Base-by-base conservation (phyloP, 2,113 vertebrate genomes). In the Catagonus wagneri region DNA sequence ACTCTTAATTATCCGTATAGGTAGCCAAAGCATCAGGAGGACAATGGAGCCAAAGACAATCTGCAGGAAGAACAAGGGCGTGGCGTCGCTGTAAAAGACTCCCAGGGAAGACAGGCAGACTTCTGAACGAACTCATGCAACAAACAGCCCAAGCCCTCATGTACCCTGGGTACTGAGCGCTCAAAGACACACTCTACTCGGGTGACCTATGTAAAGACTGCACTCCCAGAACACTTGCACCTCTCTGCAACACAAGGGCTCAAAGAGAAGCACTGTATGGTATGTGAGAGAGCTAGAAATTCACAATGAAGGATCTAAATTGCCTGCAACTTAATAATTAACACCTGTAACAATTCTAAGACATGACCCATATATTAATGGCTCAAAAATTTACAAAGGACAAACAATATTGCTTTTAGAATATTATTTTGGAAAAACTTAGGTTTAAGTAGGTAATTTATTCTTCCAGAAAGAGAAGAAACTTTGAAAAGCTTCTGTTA, bases 21-120 rank as follows among this genome's bases (percentile, higher is more conserved):
- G 99, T 96, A 99, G 99, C 99, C 99, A 99, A 86, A 99, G 99
- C 99, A 99, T 99, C 95, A 99, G 98, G 44, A 99, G 98, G 17
- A 99, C 99, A 83, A 99, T 99, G 95, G 99, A 99, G 83, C 99
- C 99, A 98, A 99, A 99, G 83, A 99, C 99, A 92, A 99, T 99
- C 99, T 99, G 98, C 80, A 98, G 97, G 0, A 80, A 91, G 22
- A 86, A 96, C 78, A 32, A 58, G 8, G 34, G 16, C 23, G 54
- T 0, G 17, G 50, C n/a, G 17, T 2, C 32, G 19, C 3, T 34
- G 6, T 63, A 52, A 90, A 50, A 10, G 7, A 60, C 25, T 72
- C 32, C 22, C 0, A 1, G 8, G 19, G 6, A 34, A 84, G 75
- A 34, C 1, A 58, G 11, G 56, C 2, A 1, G 7, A 25, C 20